Evolutionary conservation across 2,888 invertebrate genomes (phyloP).

Genomic region (Heteromurus nitidus): DNA sequence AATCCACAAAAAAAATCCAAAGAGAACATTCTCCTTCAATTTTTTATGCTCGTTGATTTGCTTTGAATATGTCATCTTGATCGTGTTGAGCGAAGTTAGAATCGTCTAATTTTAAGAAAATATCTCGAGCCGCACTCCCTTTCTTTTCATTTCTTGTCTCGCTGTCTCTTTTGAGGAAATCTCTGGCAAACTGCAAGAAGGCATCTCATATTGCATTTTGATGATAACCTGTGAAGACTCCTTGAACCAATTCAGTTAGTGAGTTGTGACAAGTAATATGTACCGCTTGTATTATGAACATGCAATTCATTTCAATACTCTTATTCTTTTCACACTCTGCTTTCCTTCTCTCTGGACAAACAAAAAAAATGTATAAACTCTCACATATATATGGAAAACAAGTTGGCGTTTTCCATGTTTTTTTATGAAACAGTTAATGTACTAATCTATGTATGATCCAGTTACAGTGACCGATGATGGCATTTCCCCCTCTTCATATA

Average conservation of each 20-base stretch:
- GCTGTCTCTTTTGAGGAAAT: conserved; percentile 42
- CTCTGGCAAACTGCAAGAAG: conserved; percentile 57
- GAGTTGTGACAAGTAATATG: too few relatives aligned
- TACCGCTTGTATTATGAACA: too few relatives aligned
- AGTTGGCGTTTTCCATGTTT: conserved; percentile 55
- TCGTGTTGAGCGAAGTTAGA: conserved; percentile 15
- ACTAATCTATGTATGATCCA: conserved; percentile 56
- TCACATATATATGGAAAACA: conserved; percentile 7
- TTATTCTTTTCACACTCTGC: not conserved
- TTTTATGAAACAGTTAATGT: conserved; percentile 20
- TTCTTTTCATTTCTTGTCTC: conserved; percentile 25
- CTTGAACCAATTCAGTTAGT: conserved; percentile 51
- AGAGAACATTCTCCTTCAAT: conserved; percentile 23
- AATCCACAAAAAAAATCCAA: conserved; percentile 6
- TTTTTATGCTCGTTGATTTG: not conserved
- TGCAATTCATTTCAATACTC: not conserved
- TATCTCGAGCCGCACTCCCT: conserved; percentile 32
- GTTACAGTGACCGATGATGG: conserved; percentile 65
- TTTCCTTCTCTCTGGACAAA: not conserved
- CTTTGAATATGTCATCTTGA: not conserved
- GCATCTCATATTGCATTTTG: conserved; percentile 58
- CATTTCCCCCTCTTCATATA: conserved; percentile 54
- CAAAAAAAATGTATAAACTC: conserved; percentile 6
- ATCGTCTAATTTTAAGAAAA: not conserved
- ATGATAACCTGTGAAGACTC: conserved; percentile 58